Evolutionary conservation across 2,888 invertebrate genomes (phyloP).

Genomic region (Acheta domesticus): DNA sequence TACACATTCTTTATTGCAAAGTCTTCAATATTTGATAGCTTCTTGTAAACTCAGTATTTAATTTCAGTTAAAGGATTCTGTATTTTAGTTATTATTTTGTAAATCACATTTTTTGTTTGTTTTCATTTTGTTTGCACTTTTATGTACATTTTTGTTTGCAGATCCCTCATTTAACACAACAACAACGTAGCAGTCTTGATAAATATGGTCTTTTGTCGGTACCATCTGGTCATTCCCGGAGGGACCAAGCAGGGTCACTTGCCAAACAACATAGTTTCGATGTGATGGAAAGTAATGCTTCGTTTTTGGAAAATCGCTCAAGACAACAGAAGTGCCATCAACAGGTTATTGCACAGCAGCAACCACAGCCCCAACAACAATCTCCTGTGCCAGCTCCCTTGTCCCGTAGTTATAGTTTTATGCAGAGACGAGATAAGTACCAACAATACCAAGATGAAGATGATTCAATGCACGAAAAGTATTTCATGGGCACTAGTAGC

Average conservation of each 20-base stretch:
- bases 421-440: conserved; percentile 46
- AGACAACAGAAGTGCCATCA: background rate
- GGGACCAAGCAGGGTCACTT: conserved; percentile 39
- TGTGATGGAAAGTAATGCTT: conserved; percentile 42
- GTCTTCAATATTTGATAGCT: too few species aligned
- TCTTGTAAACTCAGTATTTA: too few species aligned
- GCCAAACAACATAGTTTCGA: conserved; percentile 55
- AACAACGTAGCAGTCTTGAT: conserved; percentile 35
- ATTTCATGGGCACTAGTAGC: conserved; percentile 51
- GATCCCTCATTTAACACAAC: conserved; percentile 31
- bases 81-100: too few species aligned
- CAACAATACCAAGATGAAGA: conserved; percentile 53
- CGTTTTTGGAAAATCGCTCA: conserved; percentile 3
- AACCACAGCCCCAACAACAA: conserved; percentile 31
- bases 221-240: conserved; percentile 24
- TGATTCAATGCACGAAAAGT: conserved; percentile 79
- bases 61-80: too few species aligned
- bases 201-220: conserved; percentile 37
- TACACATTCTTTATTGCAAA: too few species aligned
- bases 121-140: background rate
- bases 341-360: background rate
- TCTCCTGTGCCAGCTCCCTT: conserved; percentile 47
- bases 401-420: conserved; percentile 58
- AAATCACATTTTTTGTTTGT: background rate
- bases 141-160: conserved; percentile 25